These are phyloP conservation scores for Hyaena hyaena DNA, from an alignment of 2,113 vertebrate genomes.

Conservation along the genomic window DNA sequence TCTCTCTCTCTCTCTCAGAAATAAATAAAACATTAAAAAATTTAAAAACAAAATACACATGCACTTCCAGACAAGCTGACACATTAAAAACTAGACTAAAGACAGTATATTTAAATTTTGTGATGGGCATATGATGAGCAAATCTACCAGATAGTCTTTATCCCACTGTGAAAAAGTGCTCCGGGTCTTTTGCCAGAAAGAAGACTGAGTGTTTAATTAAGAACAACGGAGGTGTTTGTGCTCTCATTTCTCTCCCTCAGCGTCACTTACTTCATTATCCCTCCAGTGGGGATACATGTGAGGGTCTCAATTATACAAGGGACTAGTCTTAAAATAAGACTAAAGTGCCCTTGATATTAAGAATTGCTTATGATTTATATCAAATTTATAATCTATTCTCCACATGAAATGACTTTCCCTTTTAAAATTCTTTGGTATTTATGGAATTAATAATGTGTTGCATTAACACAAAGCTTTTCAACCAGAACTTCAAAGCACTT, in stretches of 20 bases:
- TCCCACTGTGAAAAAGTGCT: not conserved
- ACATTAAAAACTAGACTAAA: not conserved
- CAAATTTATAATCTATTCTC: constrained; percentile 20
- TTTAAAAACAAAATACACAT: too few species aligned
- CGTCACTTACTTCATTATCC: not conserved
- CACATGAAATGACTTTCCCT: constrained; percentile 6
- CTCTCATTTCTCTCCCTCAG: not conserved
- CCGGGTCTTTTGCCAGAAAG: not conserved
- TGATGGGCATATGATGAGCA: not conserved
- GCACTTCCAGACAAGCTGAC: not conserved
- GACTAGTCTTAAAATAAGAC: not conserved
- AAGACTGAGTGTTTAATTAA: not conserved
- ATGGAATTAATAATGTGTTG: constrained; percentile 43
- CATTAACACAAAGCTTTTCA: constrained; percentile 31
- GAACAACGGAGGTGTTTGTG: not conserved
- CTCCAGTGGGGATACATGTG: not conserved
- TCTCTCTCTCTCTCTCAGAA: too few species aligned
- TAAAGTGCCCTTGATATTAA: not conserved
- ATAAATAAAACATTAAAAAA: too few species aligned
- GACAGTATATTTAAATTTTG: not conserved
- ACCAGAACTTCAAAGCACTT: constrained; percentile 24
- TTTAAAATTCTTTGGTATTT: constrained; percentile 19
- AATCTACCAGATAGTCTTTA: not conserved
- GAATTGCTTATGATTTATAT: constrained; percentile 31
- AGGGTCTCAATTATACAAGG: not conserved